Conservation (phyloP, 2,888 invertebrate species). For the Zaprionus obscuricornis region DNA sequence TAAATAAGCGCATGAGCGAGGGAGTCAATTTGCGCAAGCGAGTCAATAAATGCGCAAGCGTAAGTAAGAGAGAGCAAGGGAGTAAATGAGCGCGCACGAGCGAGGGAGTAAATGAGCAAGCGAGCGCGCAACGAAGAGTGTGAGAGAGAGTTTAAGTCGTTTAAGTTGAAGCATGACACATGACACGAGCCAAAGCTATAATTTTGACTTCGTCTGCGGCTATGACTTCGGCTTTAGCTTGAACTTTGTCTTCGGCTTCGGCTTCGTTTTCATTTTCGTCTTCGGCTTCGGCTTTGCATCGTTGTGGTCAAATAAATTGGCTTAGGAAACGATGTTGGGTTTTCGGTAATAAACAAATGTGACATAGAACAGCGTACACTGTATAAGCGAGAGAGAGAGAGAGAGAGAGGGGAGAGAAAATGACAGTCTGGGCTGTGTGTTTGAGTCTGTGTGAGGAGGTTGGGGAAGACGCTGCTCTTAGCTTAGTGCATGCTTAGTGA, state of each 20-base stretch:
- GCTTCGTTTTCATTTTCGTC: too few species aligned
- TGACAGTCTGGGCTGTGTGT: not conserved
- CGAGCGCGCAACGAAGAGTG: conserved; percentile 25
- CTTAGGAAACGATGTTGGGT: conserved; percentile 45
- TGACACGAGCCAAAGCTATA: conserved; percentile 47
- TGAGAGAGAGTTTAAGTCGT: conserved; percentile 1
- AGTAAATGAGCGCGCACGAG: conserved; percentile 1
- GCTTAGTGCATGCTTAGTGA: too few species aligned
- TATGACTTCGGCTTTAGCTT: too few species aligned
- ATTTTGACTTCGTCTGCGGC: too few species aligned
- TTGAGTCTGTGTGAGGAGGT: too few species aligned
- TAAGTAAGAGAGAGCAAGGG: too few species aligned
- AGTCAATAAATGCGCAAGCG: too few species aligned
- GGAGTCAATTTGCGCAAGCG: too few species aligned
- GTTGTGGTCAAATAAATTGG: conserved; percentile 29
- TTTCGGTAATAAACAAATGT: not conserved
- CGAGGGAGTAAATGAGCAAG: conserved; percentile 12
- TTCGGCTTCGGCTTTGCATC: conserved; percentile 1
- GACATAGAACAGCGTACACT: too few species aligned
- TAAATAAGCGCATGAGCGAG: not conserved
- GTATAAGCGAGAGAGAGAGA: not conserved
- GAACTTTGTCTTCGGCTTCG: too few species aligned
- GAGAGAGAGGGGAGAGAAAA: not conserved
- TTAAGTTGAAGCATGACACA: conserved; percentile 50
- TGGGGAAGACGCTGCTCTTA: too few species aligned